Evolutionary conservation across 64 coral and sea anemone genomes (phyloP).

Genomic region (Stylophora pistillata): DNA sequence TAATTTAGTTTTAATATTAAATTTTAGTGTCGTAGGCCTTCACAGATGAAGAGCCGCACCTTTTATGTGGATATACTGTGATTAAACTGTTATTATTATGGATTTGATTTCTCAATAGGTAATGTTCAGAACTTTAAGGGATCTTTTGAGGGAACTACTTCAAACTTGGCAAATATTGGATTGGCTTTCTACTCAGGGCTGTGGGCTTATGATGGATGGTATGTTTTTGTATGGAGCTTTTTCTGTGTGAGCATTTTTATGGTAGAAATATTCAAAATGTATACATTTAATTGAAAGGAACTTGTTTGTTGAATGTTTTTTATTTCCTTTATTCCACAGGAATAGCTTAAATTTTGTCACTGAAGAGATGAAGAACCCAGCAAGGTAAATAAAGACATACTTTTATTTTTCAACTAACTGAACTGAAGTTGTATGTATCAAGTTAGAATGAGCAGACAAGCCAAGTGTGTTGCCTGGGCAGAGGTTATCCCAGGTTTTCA

Average conservation of each 20-base stretch:
- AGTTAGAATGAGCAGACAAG: too few species aligned
- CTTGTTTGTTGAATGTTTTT: not conserved
- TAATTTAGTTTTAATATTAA: too few species aligned
- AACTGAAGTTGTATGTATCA: too few species aligned
- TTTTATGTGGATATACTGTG: too few species aligned
- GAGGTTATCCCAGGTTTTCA: not conserved
- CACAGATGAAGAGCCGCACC: too few species aligned
- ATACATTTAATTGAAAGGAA: not conserved
- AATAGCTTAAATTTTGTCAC: conserved; percentile 94
- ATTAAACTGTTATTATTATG: too few species aligned
- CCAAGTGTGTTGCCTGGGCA: too few species aligned
- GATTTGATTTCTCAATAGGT: conserved; percentile 38
- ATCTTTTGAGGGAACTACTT: conserved; percentile 67
- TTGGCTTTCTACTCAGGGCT: conserved; percentile 90
- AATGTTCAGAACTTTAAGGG: conserved; percentile 71
- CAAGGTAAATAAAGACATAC: conserved; percentile 45
- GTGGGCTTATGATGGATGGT: conserved; percentile 98
- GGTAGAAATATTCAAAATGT: not conserved
- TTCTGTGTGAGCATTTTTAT: not conserved
- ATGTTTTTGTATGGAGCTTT: not conserved
- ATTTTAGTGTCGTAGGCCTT: too few species aligned
- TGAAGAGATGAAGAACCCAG: conserved; percentile 86
- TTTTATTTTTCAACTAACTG: not conserved
- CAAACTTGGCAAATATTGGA: conserved; percentile 71
- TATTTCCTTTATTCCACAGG: conserved; percentile 49